These are phyloP conservation scores for Seriola aureovittata DNA, from an alignment of 2,113 vertebrate species.

Conservation along the genomic window DNA sequence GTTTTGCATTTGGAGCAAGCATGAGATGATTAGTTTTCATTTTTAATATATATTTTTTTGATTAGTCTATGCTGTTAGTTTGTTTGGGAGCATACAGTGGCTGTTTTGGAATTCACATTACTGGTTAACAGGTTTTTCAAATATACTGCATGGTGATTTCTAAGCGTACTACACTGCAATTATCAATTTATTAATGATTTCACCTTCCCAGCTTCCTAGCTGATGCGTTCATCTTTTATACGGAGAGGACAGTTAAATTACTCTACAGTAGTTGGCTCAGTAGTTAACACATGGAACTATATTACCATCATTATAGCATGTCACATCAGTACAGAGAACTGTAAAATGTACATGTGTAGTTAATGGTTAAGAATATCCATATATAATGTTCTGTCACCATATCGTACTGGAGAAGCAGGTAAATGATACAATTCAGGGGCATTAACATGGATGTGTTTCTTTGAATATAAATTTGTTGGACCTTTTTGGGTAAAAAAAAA, in stretches of 20 bases:
- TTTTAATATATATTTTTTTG: neutral
- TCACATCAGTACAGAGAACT: neutral
- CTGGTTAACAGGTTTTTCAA: neutral
- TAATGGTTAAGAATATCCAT: neutral
- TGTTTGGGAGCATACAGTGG: neutral
- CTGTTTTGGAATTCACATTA: neutral
- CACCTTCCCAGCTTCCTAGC: neutral
- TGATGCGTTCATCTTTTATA: neutral
- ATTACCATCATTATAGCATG: neutral
- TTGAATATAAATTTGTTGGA: neutral
- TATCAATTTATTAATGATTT: neutral
- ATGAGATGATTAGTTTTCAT: neutral
- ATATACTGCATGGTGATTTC: neutral
- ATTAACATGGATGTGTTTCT: neutral
- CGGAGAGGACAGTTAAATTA: neutral
- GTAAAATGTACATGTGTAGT: neutral
- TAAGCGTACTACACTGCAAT: neutral
- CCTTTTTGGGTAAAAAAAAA: neutral
- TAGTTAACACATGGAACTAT: neutral
- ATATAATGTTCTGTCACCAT: neutral
- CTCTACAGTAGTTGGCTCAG: neutral
- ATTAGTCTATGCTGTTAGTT: neutral
- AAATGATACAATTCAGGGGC: neutral
- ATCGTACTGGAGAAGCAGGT: neutral
- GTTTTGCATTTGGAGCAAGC: neutral